Percentiles rank a stretch among this genome's conserved stretches.
These are phyloP conservation scores for Amblyopsis hoosieri DNA, from an alignment of 2,797 vertebrate genomes.

Conservation along the genomic window DNA sequence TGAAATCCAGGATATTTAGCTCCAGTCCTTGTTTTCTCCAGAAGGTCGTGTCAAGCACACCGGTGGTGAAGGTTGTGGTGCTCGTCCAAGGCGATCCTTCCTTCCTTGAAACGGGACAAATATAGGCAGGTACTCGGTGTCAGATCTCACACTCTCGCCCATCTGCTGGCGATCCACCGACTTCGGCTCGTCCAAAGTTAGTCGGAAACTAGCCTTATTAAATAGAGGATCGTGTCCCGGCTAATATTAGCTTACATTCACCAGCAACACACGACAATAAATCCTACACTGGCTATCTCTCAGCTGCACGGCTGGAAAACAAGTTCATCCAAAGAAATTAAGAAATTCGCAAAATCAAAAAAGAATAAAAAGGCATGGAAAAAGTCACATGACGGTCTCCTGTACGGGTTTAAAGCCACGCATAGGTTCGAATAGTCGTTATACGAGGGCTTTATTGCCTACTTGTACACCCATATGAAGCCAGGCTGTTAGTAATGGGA, in stretches of 20 bases:
- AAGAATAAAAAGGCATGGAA: background rate
- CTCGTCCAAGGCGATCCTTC: constrained; percentile 30
- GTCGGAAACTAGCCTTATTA: constrained; percentile 4
- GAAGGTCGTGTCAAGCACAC: constrained; percentile 4
- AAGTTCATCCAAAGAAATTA: constrained; percentile 14
- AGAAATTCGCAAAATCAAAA: background rate
- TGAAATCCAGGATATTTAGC: constrained; percentile 7
- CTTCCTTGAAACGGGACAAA: constrained; percentile 37
- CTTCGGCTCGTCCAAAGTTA: constrained; percentile 46
- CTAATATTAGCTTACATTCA: background rate
- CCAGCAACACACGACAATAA: background rate
- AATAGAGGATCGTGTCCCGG: background rate
- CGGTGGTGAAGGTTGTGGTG: constrained; percentile 16
- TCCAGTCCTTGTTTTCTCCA: constrained; percentile 21
- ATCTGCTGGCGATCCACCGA: constrained; percentile 24
- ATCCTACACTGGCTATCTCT: background rate
- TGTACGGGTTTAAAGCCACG: background rate
- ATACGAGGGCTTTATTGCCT: background rate
- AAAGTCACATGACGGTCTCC: constrained; percentile 42
- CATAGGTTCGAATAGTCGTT: background rate
- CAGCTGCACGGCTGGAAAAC: background rate
- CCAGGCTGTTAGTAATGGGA: constrained; percentile 14
- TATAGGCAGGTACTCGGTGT: constrained; percentile 40
- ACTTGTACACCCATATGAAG: background rate
- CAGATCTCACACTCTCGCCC: constrained; percentile 25